Conservation (phyloP, 2,113 vertebrate genomes). For the Neolamprologus tretocephalus region DNA sequence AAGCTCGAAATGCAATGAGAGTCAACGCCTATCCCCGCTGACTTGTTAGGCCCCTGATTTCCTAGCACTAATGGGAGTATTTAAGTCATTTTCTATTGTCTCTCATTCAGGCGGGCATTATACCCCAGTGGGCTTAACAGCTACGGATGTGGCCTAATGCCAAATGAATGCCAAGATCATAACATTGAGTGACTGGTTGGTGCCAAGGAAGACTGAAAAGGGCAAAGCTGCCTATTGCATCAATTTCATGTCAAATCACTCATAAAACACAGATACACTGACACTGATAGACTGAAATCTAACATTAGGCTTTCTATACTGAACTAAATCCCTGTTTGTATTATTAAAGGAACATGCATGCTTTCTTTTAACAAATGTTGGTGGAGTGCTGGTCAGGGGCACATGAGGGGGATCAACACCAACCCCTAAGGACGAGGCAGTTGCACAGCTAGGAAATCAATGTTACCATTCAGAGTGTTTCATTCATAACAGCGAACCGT, state of each 20-base stretch:
- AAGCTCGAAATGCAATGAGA: constrained; percentile 67
- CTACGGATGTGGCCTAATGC: constrained; percentile 51
- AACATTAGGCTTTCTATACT: neutral
- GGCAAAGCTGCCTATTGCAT: constrained; percentile 55
- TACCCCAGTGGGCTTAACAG: constrained; percentile 50
- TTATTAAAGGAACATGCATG: neutral
- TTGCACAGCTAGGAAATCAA: too few species aligned
- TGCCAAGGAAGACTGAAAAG: constrained; percentile 55
- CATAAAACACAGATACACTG: constrained; percentile 22
- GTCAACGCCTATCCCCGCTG: constrained; percentile 53
- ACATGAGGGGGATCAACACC: too few species aligned
- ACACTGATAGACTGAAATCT: neutral
- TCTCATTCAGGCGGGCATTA: constrained; percentile 52
- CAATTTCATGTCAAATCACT: constrained; percentile 53
- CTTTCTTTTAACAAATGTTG: neutral
- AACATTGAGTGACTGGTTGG: constrained; percentile 56
- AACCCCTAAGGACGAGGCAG: too few species aligned
- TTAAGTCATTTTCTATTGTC: constrained; percentile 69
- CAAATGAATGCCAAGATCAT: constrained; percentile 59
- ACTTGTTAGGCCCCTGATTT: constrained; percentile 70
- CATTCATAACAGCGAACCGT: constrained; percentile 21
- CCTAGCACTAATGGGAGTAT: constrained; percentile 62
- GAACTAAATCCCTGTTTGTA: neutral
- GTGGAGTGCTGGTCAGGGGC: too few species aligned
- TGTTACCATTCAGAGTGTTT: neutral